Conservation (phyloP, 2,797 vertebrate species). For the Erethizon dorsatum region DNA sequence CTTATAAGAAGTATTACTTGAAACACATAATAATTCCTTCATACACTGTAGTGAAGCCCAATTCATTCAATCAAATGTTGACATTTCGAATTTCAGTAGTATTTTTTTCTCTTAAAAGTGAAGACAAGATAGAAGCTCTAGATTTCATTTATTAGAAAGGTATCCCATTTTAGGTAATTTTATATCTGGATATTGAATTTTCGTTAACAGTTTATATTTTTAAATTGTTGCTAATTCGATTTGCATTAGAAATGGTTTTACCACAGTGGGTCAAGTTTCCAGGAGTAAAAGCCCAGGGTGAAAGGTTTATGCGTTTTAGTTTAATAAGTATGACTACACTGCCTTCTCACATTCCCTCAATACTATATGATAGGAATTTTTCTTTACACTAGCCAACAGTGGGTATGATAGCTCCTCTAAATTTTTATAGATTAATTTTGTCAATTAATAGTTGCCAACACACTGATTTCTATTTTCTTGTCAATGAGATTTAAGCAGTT, state of each 20-base stretch:
- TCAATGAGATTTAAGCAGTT: constrained; percentile 31
- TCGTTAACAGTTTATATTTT: background rate
- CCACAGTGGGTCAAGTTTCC: background rate
- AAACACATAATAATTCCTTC: background rate
- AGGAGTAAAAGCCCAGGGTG: background rate
- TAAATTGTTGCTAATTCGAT: background rate
- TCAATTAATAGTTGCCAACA: constrained; percentile 37
- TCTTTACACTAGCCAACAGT: constrained; percentile 15
- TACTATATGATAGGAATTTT: background rate
- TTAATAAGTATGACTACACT: background rate
- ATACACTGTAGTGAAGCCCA: constrained; percentile 1
- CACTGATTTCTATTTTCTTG: constrained; percentile 5
- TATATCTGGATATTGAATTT: constrained; percentile 21
- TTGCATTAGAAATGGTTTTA: constrained; percentile 51
- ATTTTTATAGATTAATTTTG: constrained; percentile 47
- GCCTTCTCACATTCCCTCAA: background rate
- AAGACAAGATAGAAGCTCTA: background rate
- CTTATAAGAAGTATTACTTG: background rate
- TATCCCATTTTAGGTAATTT: constrained; percentile 16
- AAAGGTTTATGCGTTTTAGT: constrained; percentile 38
- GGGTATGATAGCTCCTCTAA: background rate
- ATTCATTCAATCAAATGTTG: constrained; percentile 15
- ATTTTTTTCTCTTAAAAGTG: constrained; percentile 32
- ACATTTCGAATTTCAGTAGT: constrained; percentile 15
- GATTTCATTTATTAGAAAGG: constrained; percentile 18